Conservation (phyloP, 2,113 vertebrate species). For the Psophia crepitans region DNA sequence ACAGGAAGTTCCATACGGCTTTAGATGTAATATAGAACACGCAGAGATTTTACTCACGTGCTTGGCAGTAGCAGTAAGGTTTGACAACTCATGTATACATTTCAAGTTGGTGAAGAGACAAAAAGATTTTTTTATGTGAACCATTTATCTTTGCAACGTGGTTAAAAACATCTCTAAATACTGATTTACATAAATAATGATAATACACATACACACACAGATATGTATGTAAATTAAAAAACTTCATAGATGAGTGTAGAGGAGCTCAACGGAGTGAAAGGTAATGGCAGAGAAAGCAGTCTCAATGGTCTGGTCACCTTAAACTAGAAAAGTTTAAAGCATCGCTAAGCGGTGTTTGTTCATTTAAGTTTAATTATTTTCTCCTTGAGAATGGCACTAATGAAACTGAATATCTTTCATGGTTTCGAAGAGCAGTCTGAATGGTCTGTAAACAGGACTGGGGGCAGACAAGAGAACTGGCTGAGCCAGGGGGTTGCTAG, state of each 20-base stretch:
- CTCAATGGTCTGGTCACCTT: slow-evolving; percentile 47
- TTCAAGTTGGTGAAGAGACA: slow-evolving; percentile 14
- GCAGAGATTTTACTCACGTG: background rate
- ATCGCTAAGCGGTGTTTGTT: slow-evolving; percentile 78
- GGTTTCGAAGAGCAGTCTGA: slow-evolving; percentile 77
- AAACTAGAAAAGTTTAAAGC: slow-evolving; percentile 71
- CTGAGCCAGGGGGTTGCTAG: slow-evolving; percentile 80
- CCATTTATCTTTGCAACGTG: background rate
- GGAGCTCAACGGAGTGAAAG: background rate
- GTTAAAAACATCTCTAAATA: background rate
- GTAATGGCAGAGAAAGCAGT: slow-evolving; percentile 37
- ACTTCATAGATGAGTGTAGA: background rate
- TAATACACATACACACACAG: background rate
- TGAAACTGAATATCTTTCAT: slow-evolving; percentile 82
- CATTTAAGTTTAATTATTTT: slow-evolving; percentile 87
- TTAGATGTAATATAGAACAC: background rate
- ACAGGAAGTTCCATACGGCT: slow-evolving; percentile 32
- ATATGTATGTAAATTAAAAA: background rate
- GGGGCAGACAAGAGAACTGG: slow-evolving; percentile 78
- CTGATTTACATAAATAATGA: too few relatives aligned
- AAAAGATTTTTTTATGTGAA: background rate
- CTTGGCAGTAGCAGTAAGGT: background rate
- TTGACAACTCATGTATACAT: background rate
- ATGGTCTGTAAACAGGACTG: slow-evolving; percentile 82
- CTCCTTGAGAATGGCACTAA: slow-evolving; percentile 82